Evolutionary conservation across 2,797 vertebrate genomes (phyloP).

Genomic region (Pseudomugil tenellus): DNA sequence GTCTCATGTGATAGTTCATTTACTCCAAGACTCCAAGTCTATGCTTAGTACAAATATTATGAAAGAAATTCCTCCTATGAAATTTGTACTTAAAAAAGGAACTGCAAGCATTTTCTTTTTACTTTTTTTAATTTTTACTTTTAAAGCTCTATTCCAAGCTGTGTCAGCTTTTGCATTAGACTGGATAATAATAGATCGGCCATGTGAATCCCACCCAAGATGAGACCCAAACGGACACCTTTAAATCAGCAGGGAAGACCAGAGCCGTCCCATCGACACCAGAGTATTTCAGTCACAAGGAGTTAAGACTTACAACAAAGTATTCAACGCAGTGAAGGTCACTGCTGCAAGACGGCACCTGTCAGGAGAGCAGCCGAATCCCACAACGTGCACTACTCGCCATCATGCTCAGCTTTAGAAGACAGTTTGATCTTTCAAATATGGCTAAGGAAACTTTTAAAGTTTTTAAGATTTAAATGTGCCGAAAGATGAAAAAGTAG

Average conservation of each 20-base stretch:
- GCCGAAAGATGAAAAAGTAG: neutral
- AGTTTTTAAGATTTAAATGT: neutral
- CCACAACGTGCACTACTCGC: neutral
- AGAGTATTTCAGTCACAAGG: constrained; percentile 22
- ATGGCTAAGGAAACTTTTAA: neutral
- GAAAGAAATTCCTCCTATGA: neutral
- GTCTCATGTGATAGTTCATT: too few species aligned
- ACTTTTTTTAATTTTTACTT: too few species aligned
- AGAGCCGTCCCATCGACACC: neutral
- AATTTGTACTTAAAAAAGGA: neutral
- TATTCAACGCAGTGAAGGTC: neutral
- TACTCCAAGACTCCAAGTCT: neutral
- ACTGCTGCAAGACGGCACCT: neutral
- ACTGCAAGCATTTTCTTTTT: neutral
- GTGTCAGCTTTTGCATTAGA: neutral
- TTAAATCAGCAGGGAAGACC: constrained; percentile 9
- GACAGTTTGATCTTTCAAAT: neutral
- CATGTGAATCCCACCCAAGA: neutral
- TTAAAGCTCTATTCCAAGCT: neutral
- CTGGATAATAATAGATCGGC: neutral
- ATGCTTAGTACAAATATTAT: too few species aligned
- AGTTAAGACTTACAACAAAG: constrained; percentile 5
- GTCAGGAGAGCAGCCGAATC: neutral
- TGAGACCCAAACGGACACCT: constrained; percentile 5
- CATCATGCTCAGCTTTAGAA: neutral